Percentiles rank a stretch among this genome's conserved stretches.
phyloP scores from a whole-genome alignment of 2,888 invertebrate genomes.

The Tillus elongatus region DNA sequence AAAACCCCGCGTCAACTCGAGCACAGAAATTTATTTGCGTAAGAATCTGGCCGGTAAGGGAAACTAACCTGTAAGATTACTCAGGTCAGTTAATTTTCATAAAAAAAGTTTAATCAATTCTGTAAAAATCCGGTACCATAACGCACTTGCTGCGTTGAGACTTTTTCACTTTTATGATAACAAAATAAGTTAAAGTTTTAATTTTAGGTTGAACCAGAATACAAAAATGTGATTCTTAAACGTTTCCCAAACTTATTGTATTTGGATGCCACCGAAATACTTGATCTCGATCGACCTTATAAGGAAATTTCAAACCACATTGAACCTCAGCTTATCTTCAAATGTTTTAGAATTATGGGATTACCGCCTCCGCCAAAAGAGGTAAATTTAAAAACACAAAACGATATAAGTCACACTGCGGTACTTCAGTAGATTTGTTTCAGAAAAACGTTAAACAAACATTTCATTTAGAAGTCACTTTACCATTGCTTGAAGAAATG shows the following conservation, averaged over 20 bases:
- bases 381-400: no score
- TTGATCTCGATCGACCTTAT: conserved; percentile 32
- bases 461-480: conserved; percentile 47
- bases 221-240: conserved; percentile 41
- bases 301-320: no score
- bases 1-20: no score
- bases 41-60: no score
- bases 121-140: no score
- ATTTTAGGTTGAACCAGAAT: conserved; percentile 43
- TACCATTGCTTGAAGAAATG: conserved; percentile 47
- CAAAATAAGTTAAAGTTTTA: conserved; percentile 1
- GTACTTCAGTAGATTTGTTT: conserved; percentile 13
- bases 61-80: no score
- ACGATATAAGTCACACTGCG: background rate
- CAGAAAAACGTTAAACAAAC: conserved; percentile 35
- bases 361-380: conserved; percentile 47
- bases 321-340: no score
- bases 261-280: conserved; percentile 46
- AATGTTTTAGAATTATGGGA: conserved; percentile 47
- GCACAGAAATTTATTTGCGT: no score
- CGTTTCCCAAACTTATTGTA: conserved; percentile 42
- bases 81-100: no score
- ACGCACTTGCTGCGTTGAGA: no score
- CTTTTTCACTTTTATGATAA: no score
- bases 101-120: no score